Base-by-base conservation (phyloP, 2,888 invertebrate species). In the Busseola fusca region DNA sequence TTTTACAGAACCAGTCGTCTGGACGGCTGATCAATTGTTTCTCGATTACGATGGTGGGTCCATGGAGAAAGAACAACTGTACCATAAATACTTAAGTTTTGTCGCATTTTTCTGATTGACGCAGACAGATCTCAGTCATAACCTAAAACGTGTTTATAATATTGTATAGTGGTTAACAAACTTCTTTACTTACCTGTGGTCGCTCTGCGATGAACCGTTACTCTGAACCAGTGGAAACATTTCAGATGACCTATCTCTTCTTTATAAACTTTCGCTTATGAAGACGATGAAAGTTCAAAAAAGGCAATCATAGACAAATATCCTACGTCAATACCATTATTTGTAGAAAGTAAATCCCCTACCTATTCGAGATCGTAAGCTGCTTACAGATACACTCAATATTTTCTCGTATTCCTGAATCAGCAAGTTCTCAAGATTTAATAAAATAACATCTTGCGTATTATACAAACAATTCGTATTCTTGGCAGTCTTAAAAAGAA, bases 281-380 rank as follows among this genome's bases (percentile, higher is more conserved):
- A 40, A 9, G 30, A 52, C 45, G 54, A n/a, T 59, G 54, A 65
- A 59, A 70, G 56, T 74, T 67, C 64, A 57, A 34, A 58, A 80
- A 72, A 76, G 64, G 64, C 71, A 80, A 78, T 78, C 64, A 62
- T 80, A 80, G 64, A 78, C 62, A 72, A 72, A 74, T 56, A 70
- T 63, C 59, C 30, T 72, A 66, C 48, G 63, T 65, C 72, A 67
- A 64, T 66, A 66, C 34, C 48, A 76, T 66, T 79, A 56, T 76
- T 72, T 76, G 72, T 56, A 14, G 37, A 66, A 63, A 65, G 50
- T 59, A 66, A 80, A 76, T 72, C 81, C 68, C 59, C 65, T 59
- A n/a, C 65, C 25, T 52, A 52, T 57, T 54, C n/a, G 30, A 56
- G 54, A 65, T 27, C 52, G 67, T 78, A 78, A 78, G 78, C 72